These are phyloP conservation scores for Xerus rutilus DNA, from an alignment of 2,797 vertebrate genomes.

Conservation along the genomic window DNA sequence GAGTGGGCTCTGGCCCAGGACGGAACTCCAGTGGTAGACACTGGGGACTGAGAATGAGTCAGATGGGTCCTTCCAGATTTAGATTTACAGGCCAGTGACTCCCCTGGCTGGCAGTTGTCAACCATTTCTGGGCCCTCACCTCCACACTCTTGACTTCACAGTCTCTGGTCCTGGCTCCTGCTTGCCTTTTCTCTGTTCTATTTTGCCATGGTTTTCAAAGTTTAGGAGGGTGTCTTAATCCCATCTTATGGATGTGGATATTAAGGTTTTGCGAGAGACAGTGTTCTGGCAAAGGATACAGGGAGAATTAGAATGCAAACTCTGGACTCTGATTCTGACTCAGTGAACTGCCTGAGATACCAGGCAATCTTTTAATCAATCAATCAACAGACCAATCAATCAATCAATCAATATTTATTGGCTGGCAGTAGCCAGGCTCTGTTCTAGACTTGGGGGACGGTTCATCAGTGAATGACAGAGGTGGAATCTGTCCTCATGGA, in stretches of 20 bases:
- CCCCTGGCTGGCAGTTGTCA: not conserved
- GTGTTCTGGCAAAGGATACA: not conserved
- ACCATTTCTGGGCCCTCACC: too few relatives aligned
- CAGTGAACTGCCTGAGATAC: not conserved
- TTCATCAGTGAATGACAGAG: not conserved
- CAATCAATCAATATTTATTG: conserved; percentile 13
- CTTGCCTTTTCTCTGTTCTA: not conserved
- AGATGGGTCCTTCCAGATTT: not conserved
- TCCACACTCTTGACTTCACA: not conserved
- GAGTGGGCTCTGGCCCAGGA: not conserved
- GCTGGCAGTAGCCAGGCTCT: not conserved
- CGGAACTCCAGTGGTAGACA: not conserved
- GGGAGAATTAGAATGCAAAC: conserved; percentile 29
- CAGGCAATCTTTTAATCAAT: not conserved
- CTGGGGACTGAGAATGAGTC: not conserved
- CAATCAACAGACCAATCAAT: not conserved
- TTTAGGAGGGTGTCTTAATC: not conserved
- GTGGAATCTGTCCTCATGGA: not conserved
- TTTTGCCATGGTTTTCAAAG: not conserved
- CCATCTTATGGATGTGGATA: not conserved
- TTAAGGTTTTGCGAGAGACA: not conserved
- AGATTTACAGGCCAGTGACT: not conserved
- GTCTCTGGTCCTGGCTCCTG: not conserved
- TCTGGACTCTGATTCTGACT: conserved; percentile 1
- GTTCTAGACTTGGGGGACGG: not conserved